A percentile compares a stretch with the other conserved stretches of the same genome.
phyloP scores from a whole-genome alignment of 2,113 vertebrate species.

The Epinephelus cyanopodus region DNA sequence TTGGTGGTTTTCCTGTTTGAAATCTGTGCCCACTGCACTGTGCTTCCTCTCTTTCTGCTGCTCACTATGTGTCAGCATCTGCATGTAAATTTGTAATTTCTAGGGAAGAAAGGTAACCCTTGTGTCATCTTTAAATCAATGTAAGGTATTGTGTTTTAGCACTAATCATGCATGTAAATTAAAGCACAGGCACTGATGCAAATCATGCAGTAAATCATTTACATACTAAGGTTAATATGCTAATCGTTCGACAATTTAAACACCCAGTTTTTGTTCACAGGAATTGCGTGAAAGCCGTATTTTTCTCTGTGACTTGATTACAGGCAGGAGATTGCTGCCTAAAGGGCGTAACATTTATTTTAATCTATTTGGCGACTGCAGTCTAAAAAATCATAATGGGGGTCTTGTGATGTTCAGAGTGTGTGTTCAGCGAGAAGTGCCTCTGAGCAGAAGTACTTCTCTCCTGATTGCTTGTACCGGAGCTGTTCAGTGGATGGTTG shows the following conservation, averaged over 20 bases:
- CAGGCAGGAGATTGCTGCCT: conserved; percentile 15
- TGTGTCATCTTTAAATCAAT: not conserved
- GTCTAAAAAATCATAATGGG: not conserved
- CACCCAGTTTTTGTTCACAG: not conserved
- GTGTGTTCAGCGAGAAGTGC: not conserved
- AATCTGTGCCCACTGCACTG: not conserved
- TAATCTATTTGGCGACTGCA: conserved; percentile 11
- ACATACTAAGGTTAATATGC: not conserved
- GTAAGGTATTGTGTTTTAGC: not conserved
- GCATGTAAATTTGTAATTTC: not conserved
- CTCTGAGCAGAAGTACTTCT: not conserved
- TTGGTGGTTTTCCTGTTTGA: conserved; percentile 2
- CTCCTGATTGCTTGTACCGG: not conserved
- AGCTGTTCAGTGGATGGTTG: conserved; percentile 16
- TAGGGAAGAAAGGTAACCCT: not conserved
- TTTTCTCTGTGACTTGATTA: conserved; percentile 11
- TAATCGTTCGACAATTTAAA: not conserved
- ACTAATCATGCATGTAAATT: not conserved
- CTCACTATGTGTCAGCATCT: not conserved
- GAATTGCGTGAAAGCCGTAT: not conserved
- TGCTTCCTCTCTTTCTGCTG: not conserved
- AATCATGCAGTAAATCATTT: not conserved
- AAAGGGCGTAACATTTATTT: conserved; percentile 18
- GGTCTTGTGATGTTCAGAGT: not conserved
- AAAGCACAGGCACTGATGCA: not conserved